Evolutionary conservation across 2,888 invertebrate genomes (phyloP).

Genomic region (Mantis religiosa): DNA sequence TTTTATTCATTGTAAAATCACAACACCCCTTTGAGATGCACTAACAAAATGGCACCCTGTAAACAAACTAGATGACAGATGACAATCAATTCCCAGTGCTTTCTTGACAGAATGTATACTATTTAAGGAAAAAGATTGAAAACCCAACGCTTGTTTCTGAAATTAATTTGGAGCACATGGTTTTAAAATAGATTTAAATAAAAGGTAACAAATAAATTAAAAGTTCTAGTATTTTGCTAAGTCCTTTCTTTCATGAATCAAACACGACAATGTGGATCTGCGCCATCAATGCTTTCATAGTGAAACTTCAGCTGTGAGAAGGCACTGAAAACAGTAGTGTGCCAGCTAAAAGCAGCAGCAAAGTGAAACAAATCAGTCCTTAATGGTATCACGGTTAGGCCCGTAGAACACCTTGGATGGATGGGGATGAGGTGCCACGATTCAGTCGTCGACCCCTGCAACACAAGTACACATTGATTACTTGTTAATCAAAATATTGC

Average conservation of each 20-base stretch:
- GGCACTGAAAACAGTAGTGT: neutral
- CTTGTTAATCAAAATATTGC: too few relatives aligned
- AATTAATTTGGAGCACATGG: neutral
- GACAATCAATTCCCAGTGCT: too few relatives aligned
- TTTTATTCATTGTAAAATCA: too few relatives aligned
- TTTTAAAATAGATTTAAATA: neutral
- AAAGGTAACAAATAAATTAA: neutral
- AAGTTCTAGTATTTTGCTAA: neutral
- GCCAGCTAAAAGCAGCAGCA: neutral
- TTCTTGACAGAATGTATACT: too few relatives aligned
- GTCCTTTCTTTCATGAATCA: neutral
- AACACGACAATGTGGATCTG: neutral
- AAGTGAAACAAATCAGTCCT: neutral
- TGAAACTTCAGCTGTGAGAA: neutral
- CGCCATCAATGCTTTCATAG: neutral
- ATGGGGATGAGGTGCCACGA: constrained; percentile 35
- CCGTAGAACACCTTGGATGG: constrained; percentile 33
- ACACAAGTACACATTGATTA: neutral
- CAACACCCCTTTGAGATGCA: too few relatives aligned
- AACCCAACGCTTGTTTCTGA: neutral
- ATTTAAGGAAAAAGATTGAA: neutral
- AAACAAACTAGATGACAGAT: too few relatives aligned
- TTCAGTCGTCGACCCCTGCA: constrained; percentile 34
- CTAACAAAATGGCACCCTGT: too few relatives aligned
- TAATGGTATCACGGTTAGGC: constrained; percentile 5